phyloP scores from a whole-genome alignment of 2,113 vertebrate genomes.

The Podocnemis expansa region DNA sequence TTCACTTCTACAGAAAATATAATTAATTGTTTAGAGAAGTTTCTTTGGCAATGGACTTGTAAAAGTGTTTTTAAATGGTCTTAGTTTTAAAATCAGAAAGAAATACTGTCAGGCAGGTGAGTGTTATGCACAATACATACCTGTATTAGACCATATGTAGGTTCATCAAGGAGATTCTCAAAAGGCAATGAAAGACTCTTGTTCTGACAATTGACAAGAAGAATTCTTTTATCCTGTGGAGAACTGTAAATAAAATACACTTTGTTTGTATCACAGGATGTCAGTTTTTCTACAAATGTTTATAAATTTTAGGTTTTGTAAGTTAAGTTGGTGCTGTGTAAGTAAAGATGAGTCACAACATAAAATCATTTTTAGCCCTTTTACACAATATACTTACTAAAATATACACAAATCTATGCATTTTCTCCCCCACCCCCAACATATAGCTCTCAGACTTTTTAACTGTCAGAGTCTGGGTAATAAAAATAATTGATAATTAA shows the following conservation, averaged over 20 bases:
- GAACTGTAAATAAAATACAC: slow-evolving; percentile 75
- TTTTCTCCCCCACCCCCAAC: slow-evolving; percentile 4
- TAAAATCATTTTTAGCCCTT: neutral
- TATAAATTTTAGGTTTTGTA: neutral
- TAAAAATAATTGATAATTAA: slow-evolving; percentile 3
- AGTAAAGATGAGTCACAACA: neutral
- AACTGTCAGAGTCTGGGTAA: neutral
- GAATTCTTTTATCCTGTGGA: slow-evolving; percentile 81
- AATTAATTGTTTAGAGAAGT: neutral
- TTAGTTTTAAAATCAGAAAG: neutral
- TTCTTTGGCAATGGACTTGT: neutral
- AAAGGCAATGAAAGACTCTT: slow-evolving; percentile 95
- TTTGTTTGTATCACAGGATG: neutral
- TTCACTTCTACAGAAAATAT: neutral
- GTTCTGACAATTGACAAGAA: slow-evolving; percentile 88
- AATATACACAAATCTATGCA: neutral
- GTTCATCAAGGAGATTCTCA: slow-evolving; percentile 96
- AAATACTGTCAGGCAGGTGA: neutral
- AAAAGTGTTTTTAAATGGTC: neutral
- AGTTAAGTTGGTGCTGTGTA: neutral
- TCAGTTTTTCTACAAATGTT: neutral
- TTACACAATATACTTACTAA: neutral
- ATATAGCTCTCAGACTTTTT: neutral
- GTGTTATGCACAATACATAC: slow-evolving; percentile 72
- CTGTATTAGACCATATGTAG: slow-evolving; percentile 88